phyloP scores from a whole-genome alignment of 2,797 vertebrate species.

The Cirrhinus mrigala region DNA sequence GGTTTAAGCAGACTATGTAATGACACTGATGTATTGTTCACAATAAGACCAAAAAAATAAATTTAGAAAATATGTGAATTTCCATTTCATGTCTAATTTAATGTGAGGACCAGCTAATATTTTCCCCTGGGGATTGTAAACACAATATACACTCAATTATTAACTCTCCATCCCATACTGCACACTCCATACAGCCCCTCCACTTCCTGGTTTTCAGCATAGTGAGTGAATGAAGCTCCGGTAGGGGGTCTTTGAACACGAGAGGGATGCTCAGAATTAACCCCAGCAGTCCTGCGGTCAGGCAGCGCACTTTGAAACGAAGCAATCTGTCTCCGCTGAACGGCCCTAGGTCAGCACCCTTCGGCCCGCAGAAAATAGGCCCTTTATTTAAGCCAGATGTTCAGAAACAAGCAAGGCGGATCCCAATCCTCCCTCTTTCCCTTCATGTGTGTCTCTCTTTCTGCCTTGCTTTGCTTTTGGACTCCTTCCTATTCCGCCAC shows the following conservation, averaged over 20 bases:
- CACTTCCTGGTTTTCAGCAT: slow-evolving; percentile 25
- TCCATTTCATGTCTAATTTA: neutral
- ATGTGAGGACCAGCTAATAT: neutral
- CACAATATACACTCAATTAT: neutral
- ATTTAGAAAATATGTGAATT: neutral
- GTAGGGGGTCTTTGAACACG: slow-evolving; percentile 48
- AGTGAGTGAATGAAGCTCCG: slow-evolving; percentile 29
- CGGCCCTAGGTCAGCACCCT: slow-evolving; percentile 44
- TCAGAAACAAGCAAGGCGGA: slow-evolving; percentile 75
- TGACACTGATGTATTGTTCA: neutral
- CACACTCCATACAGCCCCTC: neutral
- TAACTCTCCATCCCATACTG: neutral
- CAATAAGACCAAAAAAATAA: neutral
- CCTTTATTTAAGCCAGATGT: slow-evolving; percentile 93
- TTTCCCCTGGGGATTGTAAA: neutral
- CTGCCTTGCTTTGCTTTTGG: slow-evolving; percentile 31
- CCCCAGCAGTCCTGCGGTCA: slow-evolving; percentile 37
- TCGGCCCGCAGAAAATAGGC: slow-evolving; percentile 63
- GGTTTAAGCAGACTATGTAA: neutral
- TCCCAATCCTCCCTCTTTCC: slow-evolving; percentile 41
- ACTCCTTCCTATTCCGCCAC: slow-evolving; percentile 32
- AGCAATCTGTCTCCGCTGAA: slow-evolving; percentile 45
- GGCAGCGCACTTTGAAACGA: slow-evolving; percentile 52
- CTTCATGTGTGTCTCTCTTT: slow-evolving; percentile 34
- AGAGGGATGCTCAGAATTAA: slow-evolving; percentile 43